A percentile compares a stretch with the other conserved stretches of the same genome.
phyloP scores from a whole-genome alignment of 2,113 vertebrate species.

The Hydropotes inermis region DNA sequence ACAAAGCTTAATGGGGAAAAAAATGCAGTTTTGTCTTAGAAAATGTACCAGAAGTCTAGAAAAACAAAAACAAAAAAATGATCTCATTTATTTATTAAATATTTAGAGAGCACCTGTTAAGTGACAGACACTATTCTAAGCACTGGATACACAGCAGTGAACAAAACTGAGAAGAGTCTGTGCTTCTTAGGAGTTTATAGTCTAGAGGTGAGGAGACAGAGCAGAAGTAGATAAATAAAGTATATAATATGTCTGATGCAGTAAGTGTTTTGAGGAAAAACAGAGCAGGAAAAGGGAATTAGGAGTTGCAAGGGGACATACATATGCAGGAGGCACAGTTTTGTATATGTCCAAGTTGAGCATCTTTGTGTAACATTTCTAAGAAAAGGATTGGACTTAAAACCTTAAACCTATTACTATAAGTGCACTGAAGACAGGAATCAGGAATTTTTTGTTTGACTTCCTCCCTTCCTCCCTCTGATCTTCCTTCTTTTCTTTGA shows the following conservation, averaged over 20 bases:
- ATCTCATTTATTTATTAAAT: background rate
- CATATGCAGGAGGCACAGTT: accelerated
- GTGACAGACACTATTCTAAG: background rate
- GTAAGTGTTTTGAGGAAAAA: background rate
- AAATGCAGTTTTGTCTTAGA: background rate
- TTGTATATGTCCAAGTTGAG: background rate
- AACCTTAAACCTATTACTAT: background rate
- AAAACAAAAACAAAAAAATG: background rate
- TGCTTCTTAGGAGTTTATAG: background rate
- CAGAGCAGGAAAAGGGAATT: background rate
- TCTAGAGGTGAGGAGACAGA: background rate
- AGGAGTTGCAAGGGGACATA: too few relatives aligned
- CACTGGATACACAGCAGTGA: background rate
- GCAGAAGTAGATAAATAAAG: background rate
- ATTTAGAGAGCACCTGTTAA: background rate
- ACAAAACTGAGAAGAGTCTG: background rate
- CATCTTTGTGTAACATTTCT: background rate
- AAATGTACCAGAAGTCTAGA: background rate
- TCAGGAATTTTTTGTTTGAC: background rate
- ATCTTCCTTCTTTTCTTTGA: background rate
- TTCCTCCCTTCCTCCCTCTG: background rate
- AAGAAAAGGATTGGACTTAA: background rate
- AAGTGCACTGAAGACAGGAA: background rate
- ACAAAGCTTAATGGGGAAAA: background rate
- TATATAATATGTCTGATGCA: background rate